Percentiles rank a stretch among this genome's conserved stretches.
Evolutionary conservation across 2,113 vertebrate genomes (phyloP).

Genomic region (Stomatorhinus ivindoensis): DNA sequence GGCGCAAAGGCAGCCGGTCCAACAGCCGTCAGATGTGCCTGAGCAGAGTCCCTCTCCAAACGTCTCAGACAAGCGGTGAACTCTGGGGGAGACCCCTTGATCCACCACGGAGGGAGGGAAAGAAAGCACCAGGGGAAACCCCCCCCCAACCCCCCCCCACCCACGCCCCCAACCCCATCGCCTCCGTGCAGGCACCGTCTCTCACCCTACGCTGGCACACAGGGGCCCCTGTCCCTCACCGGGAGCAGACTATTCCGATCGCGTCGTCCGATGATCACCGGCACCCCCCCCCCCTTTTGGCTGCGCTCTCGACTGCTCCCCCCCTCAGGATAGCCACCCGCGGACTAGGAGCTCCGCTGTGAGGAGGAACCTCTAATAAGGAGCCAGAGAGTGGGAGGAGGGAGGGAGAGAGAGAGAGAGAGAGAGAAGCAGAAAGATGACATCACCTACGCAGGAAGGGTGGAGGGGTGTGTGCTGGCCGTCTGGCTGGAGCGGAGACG

Average conservation of each 20-base stretch:
- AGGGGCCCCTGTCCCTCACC: constrained; percentile 48
- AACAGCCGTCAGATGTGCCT: not conserved
- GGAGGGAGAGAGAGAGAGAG: constrained; percentile 55
- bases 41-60: not conserved
- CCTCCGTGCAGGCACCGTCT: not conserved
- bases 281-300: constrained; percentile 60
- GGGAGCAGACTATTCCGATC: constrained; percentile 48
- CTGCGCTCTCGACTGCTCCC: constrained; percentile 52
- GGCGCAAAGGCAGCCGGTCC: not conserved
- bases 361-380: constrained; percentile 88
- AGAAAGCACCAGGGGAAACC: not conserved
- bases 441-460: constrained; percentile 74
- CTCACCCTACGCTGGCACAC: constrained; percentile 8
- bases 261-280: constrained; percentile 28
- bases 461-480: constrained; percentile 57
- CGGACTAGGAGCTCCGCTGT: constrained; percentile 82
- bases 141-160: not conserved
- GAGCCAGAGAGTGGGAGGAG: constrained; percentile 70
- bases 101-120: not conserved
- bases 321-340: constrained; percentile 74
- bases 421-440: constrained; percentile 80
- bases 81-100: not conserved
- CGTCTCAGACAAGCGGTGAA: not conserved
- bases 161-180: not conserved
- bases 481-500: constrained; percentile 69